phyloP scores from a whole-genome alignment of 2,797 vertebrate species.

The Hydrophis major region DNA sequence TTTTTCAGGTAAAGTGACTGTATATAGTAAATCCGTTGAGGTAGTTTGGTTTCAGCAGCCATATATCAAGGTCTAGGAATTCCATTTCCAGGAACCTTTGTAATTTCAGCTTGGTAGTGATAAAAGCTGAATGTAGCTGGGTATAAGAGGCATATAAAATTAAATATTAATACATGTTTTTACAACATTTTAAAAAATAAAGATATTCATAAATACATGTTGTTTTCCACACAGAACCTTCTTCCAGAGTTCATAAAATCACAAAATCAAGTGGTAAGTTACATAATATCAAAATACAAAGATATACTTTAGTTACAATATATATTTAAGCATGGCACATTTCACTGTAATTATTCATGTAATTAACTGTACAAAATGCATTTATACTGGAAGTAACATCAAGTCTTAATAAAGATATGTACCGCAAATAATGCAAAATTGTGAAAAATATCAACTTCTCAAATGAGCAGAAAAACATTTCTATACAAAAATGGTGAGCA shows the following conservation, averaged over 20 bases:
- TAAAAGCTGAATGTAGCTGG: neutral
- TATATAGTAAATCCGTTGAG: neutral
- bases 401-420: neutral
- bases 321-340: neutral
- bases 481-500: neutral
- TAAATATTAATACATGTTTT: neutral
- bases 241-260: slow-evolving; percentile 89
- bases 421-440: neutral
- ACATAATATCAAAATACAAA: neutral
- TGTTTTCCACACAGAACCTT: slow-evolving; percentile 80
- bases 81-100: neutral
- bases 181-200: neutral
- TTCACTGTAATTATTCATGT: neutral
- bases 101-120: neutral
- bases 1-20: neutral
- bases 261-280: slow-evolving; percentile 85
- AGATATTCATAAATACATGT: neutral
- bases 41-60: neutral
- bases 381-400: neutral
- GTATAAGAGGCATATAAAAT: neutral
- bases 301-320: neutral
- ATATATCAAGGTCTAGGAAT: neutral
- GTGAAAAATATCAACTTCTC: neutral
- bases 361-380: neutral
- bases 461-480: neutral